Evolutionary conservation across 1,140 invertebrate genomes (phyloP).

Genomic region (Thrips palmi): DNA sequence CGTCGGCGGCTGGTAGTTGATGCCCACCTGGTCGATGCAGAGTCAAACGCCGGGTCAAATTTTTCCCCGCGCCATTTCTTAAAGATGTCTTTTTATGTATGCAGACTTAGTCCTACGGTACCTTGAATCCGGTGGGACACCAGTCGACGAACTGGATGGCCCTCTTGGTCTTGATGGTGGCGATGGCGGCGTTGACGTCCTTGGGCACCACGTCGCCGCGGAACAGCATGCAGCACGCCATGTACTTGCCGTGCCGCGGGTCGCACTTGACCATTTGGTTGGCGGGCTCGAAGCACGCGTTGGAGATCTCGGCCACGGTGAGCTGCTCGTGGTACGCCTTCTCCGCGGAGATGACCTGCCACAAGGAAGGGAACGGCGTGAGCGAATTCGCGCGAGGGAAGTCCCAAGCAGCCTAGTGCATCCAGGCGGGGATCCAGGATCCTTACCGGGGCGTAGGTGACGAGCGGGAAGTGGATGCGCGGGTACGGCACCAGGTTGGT

Average conservation of each 20-base stretch:
- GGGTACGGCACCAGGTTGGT: constrained; percentile 75
- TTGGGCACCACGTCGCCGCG: constrained; percentile 37
- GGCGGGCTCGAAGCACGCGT: constrained; percentile 26
- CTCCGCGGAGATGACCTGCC: constrained; percentile 60
- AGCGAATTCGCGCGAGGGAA: too few relatives aligned
- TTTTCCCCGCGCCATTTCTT: too few relatives aligned
- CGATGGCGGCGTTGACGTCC: constrained; percentile 45
- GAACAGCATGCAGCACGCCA: constrained; percentile 41
- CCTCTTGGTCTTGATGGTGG: constrained; percentile 39
- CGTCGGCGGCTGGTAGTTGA: too few relatives aligned
- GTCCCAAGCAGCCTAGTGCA: too few relatives aligned
- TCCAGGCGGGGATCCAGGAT: too few relatives aligned
- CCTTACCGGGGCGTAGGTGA: constrained; percentile 59
- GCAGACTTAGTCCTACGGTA: too few relatives aligned
- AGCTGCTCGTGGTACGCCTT: constrained; percentile 73
- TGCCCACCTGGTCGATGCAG: constrained; percentile 70
- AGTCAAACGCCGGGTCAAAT: too few relatives aligned
- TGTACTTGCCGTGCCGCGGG: constrained; percentile 25
- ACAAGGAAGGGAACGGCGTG: too few relatives aligned
- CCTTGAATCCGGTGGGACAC: constrained; percentile 39
- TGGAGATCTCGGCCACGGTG: constrained; percentile 41
- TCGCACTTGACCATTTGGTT: constrained; percentile 38
- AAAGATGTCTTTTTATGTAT: too few relatives aligned
- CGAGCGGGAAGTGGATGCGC: constrained; percentile 65
- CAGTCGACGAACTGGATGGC: constrained; percentile 37